A percentile compares a stretch with the other conserved stretches of the same genome.
These are phyloP conservation scores for Lordiphosa fenestrarum DNA, from an alignment of 2,888 invertebrate genomes.

Conservation along the genomic window DNA sequence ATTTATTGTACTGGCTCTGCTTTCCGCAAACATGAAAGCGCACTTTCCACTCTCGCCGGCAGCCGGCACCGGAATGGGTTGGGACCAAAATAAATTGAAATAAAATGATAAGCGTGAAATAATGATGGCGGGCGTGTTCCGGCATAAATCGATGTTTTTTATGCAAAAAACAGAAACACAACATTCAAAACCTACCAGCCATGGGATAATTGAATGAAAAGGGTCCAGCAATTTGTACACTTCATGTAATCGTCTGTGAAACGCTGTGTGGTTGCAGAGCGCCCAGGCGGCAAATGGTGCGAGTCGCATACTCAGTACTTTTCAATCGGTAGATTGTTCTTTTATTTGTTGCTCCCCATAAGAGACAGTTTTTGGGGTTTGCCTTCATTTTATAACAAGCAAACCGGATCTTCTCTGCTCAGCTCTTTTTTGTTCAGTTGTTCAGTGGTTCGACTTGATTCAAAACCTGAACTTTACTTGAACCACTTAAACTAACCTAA, in stretches of 20 bases:
- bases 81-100: slow-evolving; percentile 58
- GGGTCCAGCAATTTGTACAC: slow-evolving; percentile 31
- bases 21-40: slow-evolving; percentile 65
- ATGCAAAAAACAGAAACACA: not conserved
- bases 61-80: not conserved
- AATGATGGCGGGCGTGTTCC: slow-evolving; percentile 72
- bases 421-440: no score
- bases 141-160: slow-evolving; percentile 59
- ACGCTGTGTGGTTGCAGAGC: slow-evolving; percentile 18
- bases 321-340: no score
- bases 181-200: slow-evolving; percentile 17
- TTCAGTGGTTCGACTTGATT: no score
- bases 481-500: no score
- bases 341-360: no score
- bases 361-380: no score
- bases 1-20: slow-evolving; percentile 53
- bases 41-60: slow-evolving; percentile 46
- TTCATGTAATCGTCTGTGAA: slow-evolving; percentile 37
- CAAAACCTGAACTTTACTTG: no score
- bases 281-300: no score
- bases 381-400: no score
- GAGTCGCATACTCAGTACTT: no score
- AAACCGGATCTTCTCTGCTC: no score
- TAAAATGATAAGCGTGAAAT: slow-evolving; percentile 75
- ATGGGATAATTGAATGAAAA: slow-evolving; percentile 40